Evolutionary conservation across 2,888 invertebrate species (phyloP), one percentile per base, ranked within the genome.

Genomic region (Arrhopalites spinosus): DNA sequence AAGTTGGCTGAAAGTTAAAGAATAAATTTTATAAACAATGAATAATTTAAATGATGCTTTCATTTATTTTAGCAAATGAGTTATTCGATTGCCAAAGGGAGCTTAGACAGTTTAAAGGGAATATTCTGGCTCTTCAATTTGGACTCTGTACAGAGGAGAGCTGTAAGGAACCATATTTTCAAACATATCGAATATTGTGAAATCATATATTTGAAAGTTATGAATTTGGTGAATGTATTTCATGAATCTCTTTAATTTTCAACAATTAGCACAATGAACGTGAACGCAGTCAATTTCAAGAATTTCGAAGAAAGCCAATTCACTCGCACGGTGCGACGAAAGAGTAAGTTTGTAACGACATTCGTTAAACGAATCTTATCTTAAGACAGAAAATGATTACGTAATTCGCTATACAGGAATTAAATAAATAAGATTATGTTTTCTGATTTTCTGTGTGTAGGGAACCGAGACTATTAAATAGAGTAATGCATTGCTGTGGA

Each of bases 401-500:
- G n/a, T 36, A 70, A 50, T 23, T 27, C 25, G 43, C 29, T 30
- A 43, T 43, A 17, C n/a, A n/a, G n/a, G n/a, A n/a, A n/a, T n/a
- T 36, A 56, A 67, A 25, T 61, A 29, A 30, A 56, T 74, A 23
- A 29, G 17, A 7, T 66, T 36, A 61, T 20, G 1, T 29, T n/a
- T n/a, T 5, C n/a, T 43, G 17, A 71, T 50, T 78, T 72, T 74
- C 78, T 74, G 78, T 76, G 89, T 89, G 29, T 87, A 95, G 95
- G 83, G 91, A 94, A 87, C 92, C 93, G 72, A 92, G 92, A 88
- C 91, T 96, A 83, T 89, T 93, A 83, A 92, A 91, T 84, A 89
- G 94, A 84, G 91, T 94, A 43, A 85, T 93, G 78, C 92, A 94
- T 85, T 95, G 94, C 85, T 93, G 93, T 84, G 88, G 90, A 67